Conservation (phyloP, 92 coral and sea anemone species). For the Chrysogorgia sp. region DNA sequence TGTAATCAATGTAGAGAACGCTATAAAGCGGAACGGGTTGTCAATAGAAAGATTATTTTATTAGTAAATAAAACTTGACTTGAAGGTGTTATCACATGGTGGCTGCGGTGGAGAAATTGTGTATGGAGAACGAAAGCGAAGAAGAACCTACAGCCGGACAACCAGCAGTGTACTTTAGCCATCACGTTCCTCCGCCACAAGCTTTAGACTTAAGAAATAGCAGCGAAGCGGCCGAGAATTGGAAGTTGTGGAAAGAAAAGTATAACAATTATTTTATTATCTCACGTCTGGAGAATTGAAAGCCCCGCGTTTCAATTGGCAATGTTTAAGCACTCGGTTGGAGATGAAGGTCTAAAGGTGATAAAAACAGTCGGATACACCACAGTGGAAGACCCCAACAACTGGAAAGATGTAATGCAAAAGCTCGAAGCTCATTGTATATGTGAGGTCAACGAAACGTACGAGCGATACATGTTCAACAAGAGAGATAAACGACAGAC, state of each 20-base stretch:
- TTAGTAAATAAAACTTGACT: too few species aligned
- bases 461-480: too few species aligned
- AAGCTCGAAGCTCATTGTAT: too few species aligned
- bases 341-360: conserved; percentile 9
- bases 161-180: conserved; percentile 17
- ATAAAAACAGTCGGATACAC: conserved; percentile 16
- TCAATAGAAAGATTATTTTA: too few species aligned
- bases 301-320: conserved; percentile 26
- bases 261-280: neutral
- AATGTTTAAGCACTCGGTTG: too few species aligned
- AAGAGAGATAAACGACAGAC: too few species aligned
- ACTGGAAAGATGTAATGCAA: neutral
- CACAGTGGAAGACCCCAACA: neutral
- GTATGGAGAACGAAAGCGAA: neutral
- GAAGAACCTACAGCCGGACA: conserved; percentile 2
- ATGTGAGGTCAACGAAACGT: too few species aligned
- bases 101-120: neutral
- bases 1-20: conserved; percentile 8
- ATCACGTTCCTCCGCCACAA: conserved; percentile 27
- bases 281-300: conserved; percentile 4
- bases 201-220: conserved; percentile 19
- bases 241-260: too few species aligned
- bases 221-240: conserved; percentile 30
- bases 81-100: conserved; percentile 19
- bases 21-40: too few species aligned